phyloP scores from a whole-genome alignment of 1,140 invertebrate species.

The Hermetia illucens region DNA sequence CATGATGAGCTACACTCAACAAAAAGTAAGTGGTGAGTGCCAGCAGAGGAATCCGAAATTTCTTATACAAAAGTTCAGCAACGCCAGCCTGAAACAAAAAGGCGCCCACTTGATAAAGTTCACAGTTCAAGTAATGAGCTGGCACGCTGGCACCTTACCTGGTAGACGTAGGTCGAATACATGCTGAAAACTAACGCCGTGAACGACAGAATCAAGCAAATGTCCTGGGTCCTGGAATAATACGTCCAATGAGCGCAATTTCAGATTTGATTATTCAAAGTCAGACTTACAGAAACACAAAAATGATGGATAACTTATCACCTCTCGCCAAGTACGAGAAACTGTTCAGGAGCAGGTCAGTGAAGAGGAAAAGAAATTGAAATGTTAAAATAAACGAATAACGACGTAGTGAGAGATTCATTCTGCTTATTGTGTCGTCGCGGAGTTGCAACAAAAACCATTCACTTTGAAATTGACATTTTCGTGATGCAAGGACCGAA shows the following conservation, averaged over 20 bases:
- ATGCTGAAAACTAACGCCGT: conserved; percentile 47
- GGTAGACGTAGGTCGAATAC: conserved; percentile 58
- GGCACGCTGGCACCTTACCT: conserved; percentile 35
- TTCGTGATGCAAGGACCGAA: too few species aligned
- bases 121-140: conserved; percentile 3
- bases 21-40: conserved; percentile 40
- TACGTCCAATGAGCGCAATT: conserved; percentile 3
- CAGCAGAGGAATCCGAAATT: conserved; percentile 41
- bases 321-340: conserved; percentile 16
- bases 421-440: conserved; percentile 9
- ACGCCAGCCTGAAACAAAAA: conserved; percentile 41
- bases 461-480: too few species aligned
- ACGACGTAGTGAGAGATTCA: conserved; percentile 24
- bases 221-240: conserved; percentile 47
- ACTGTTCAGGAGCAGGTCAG: conserved; percentile 23
- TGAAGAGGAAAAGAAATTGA: conserved; percentile 16
- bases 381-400: conserved; percentile 20
- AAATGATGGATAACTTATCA: conserved; percentile 18
- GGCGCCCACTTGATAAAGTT: conserved; percentile 9
- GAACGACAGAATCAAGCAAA: conserved; percentile 47
- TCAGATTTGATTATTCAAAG: neutral
- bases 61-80: conserved; percentile 46
- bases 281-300: conserved; percentile 24
- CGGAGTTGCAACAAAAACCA: too few species aligned
- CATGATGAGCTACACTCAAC: conserved; percentile 39